Evolutionary conservation across 2,113 vertebrate species (phyloP).

Genomic region (Rhineura floridana): DNA sequence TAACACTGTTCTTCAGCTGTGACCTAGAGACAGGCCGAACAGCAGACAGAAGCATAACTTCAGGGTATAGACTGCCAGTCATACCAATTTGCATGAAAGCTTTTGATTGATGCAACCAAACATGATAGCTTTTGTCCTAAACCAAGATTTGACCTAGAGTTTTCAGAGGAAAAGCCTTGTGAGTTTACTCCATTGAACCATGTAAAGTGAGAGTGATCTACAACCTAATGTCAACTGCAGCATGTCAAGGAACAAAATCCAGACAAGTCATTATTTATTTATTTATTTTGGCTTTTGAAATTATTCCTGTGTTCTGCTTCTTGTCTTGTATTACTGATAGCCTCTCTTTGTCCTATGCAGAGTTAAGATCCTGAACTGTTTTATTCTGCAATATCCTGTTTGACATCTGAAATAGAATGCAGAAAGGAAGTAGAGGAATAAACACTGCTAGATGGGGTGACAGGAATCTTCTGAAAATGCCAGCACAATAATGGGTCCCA

Average conservation of each 20-base stretch:
- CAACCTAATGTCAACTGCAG: not conserved
- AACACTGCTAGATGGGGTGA: not conserved
- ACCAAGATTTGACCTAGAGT: not conserved
- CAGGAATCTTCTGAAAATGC: not conserved
- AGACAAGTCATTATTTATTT: not conserved
- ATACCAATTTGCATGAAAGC: not conserved
- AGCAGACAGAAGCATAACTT: not conserved
- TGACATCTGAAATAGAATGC: not conserved
- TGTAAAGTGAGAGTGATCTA: not conserved
- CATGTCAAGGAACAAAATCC: slow-evolving; percentile 1
- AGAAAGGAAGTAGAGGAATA: not conserved
- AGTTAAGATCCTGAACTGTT: not conserved
- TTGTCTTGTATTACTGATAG: not conserved
- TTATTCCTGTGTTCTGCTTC: slow-evolving; percentile 11
- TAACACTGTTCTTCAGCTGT: slow-evolving; percentile 3
- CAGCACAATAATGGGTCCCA: not conserved
- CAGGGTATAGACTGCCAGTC: slow-evolving; percentile 11
- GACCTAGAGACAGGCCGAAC: not conserved
- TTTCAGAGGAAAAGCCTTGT: not conserved
- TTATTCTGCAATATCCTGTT: not conserved
- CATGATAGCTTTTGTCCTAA: slow-evolving; percentile 14
- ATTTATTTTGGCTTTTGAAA: not conserved
- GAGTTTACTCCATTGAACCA: not conserved
- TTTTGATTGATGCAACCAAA: slow-evolving; percentile 6
- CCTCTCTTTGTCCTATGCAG: not conserved